phyloP scores from a whole-genome alignment of 2,113 vertebrate genomes.

The Sinocyclocheilus anophthalmus region DNA sequence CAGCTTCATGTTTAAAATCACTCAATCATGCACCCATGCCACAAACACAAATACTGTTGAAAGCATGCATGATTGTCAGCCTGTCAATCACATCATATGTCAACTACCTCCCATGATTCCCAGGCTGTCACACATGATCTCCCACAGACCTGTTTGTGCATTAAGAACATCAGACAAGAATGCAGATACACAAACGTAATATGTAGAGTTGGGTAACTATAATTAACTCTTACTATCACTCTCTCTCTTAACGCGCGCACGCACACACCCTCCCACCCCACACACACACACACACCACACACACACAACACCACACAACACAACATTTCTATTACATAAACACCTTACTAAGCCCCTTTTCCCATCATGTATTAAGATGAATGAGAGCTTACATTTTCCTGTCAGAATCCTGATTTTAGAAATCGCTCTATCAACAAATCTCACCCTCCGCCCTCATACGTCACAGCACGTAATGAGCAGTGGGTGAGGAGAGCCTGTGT shows the following conservation, averaged over 20 bases:
- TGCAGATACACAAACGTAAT: slow-evolving; percentile 51
- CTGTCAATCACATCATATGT: slow-evolving; percentile 26
- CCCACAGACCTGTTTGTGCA: background rate
- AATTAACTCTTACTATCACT: slow-evolving; percentile 65
- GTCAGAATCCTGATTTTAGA: slow-evolving; percentile 61
- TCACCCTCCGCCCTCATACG: slow-evolving; percentile 58
- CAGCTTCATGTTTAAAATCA: background rate
- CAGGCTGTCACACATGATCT: slow-evolving; percentile 28
- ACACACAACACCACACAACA: too few relatives aligned
- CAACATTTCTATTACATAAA: slow-evolving; percentile 42
- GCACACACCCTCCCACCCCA: too few relatives aligned
- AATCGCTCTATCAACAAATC: slow-evolving; percentile 62
- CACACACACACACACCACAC: too few relatives aligned
- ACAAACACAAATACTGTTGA: background rate
- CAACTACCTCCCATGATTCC: background rate
- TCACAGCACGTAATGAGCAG: slow-evolving; percentile 68
- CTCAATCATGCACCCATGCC: background rate
- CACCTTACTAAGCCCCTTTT: slow-evolving; percentile 33
- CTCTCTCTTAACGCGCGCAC: background rate
- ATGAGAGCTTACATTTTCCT: slow-evolving; percentile 56
- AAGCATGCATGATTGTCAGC: background rate
- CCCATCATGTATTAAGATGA: background rate
- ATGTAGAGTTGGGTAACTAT: slow-evolving; percentile 42
- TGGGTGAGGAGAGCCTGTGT: slow-evolving; percentile 63
- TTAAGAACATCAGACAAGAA: slow-evolving; percentile 18